Conservation (phyloP, 2,888 invertebrate genomes). For the Leptogaster cylindrica region DNA sequence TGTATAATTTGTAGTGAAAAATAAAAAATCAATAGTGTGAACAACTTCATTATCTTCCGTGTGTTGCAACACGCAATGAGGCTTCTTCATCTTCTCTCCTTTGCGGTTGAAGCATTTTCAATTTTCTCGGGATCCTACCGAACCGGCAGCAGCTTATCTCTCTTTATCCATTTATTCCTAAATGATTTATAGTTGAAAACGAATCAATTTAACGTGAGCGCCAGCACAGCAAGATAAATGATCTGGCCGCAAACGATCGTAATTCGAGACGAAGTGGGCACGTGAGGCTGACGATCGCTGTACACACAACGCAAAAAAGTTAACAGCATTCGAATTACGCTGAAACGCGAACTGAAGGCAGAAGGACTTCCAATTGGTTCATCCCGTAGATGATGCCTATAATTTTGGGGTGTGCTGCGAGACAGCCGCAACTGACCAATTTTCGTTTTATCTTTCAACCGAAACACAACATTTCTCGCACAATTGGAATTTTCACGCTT, state of each 20-base stretch:
- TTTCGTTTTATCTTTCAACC: neutral
- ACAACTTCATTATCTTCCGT: too few relatives aligned
- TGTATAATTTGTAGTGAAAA: too few relatives aligned
- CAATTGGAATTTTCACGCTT: constrained; percentile 7
- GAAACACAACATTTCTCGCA: neutral
- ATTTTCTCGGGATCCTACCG: too few relatives aligned
- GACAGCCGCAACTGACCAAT: neutral
- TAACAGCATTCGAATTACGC: constrained; percentile 26
- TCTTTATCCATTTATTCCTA: constrained; percentile 7
- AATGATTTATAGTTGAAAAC: constrained; percentile 34
- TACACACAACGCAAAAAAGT: constrained; percentile 17
- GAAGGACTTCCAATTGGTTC: neutral
- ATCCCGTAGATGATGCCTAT: neutral
- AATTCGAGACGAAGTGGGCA: constrained; percentile 25
- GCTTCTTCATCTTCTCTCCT: too few relatives aligned
- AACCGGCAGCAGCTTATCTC: too few relatives aligned
- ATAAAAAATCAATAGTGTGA: too few relatives aligned
- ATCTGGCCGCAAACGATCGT: too few relatives aligned
- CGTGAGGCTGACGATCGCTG: constrained; percentile 6
- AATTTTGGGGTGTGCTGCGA: constrained; percentile 3
- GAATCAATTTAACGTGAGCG: constrained; percentile 38
- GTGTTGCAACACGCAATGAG: too few relatives aligned
- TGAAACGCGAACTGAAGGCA: constrained; percentile 13
- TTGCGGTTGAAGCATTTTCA: too few relatives aligned
- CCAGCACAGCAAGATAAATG: constrained; percentile 37